phyloP scores from a whole-genome alignment of 1,140 invertebrate genomes.

The Cydia splendana region DNA sequence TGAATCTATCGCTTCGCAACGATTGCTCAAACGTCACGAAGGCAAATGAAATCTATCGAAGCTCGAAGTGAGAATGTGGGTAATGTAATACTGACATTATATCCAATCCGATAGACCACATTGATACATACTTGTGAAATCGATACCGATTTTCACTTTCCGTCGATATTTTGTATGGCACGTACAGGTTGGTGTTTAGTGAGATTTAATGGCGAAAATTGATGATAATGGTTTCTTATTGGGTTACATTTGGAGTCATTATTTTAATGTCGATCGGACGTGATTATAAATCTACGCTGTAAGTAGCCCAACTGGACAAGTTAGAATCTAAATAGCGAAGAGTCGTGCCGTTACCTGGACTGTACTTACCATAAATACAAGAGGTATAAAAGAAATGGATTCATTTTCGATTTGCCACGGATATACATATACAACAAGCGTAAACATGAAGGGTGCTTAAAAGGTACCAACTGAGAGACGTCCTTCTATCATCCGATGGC shows the following conservation, averaged over 20 bases:
- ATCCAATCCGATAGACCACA: constrained; percentile 14
- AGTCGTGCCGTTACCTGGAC: no score
- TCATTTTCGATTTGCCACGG: no score
- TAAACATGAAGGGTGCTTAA: no score
- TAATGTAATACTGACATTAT: background rate
- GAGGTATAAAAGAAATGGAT: no score
- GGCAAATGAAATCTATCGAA: background rate
- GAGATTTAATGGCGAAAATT: constrained; percentile 1
- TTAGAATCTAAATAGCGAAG: no score
- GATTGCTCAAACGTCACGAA: background rate
- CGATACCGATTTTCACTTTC: constrained; percentile 19
- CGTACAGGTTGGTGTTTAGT: background rate
- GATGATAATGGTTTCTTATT: background rate
- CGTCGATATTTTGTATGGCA: background rate
- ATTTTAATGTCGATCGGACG: no score
- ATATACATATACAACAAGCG: no score
- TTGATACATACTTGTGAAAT: constrained; percentile 15
- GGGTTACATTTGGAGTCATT: background rate
- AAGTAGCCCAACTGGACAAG: no score
- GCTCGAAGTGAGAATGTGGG: background rate
- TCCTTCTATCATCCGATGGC: no score
- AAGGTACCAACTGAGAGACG: no score
- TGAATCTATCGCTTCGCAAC: background rate
- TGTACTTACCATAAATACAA: no score
- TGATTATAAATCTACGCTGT: no score